A percentile compares a stretch with the other conserved stretches of the same genome.
These are phyloP conservation scores for Macroglossus sobrinus DNA, from an alignment of 2,113 vertebrate species.

Conservation along the genomic window DNA sequence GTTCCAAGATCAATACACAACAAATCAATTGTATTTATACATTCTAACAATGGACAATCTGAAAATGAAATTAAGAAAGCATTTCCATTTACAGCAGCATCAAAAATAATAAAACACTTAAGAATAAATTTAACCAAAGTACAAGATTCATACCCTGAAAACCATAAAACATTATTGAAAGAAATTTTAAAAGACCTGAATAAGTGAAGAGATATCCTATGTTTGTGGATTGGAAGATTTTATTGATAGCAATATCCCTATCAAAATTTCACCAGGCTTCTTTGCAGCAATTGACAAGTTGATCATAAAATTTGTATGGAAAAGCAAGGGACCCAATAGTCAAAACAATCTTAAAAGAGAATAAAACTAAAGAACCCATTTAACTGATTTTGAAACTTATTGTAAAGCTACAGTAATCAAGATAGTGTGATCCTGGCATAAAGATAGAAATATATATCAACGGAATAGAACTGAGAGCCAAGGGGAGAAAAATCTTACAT, in stretches of 20 bases:
- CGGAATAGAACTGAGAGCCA: neutral
- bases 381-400: neutral
- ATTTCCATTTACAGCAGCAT: neutral
- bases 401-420: neutral
- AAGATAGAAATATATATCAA: neutral
- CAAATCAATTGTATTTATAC: neutral
- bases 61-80: neutral
- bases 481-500: no score
- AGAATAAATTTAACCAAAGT: neutral
- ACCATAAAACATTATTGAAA: neutral
- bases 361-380: neutral
- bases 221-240: neutral
- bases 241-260: neutral
- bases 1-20: neutral
- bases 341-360: neutral
- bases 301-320: neutral
- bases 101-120: neutral
- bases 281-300: neutral
- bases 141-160: neutral
- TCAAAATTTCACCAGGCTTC: neutral
- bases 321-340: neutral
- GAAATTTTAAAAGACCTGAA: no score
- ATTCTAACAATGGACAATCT: neutral
- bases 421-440: neutral
- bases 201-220: no score